Conservation (phyloP, 2,888 invertebrate genomes). For the Keiferia lycopersicella region DNA sequence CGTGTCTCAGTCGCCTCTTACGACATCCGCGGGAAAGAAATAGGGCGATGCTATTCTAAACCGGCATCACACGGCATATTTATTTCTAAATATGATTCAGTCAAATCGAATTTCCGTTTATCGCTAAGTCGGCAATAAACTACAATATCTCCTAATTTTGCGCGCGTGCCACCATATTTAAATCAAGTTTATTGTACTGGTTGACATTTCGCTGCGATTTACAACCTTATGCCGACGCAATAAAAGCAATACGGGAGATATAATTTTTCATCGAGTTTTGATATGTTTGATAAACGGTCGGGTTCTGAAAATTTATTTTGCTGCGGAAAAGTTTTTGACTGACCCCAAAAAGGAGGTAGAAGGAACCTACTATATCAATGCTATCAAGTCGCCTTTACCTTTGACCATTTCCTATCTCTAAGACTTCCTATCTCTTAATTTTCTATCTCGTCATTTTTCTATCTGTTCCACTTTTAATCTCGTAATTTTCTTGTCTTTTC, state of each 20-base stretch:
- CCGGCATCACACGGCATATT: no score
- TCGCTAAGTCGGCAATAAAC: slow-evolving; percentile 30
- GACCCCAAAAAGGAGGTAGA: no score
- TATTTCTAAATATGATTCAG: not conserved
- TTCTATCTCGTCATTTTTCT: no score
- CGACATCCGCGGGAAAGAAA: no score
- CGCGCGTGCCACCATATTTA: slow-evolving; percentile 38
- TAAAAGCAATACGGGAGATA: slow-evolving; percentile 28
- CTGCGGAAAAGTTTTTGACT: not conserved
- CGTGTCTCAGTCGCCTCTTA: no score
- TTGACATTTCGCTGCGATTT: slow-evolving; percentile 33
- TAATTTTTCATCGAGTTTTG: slow-evolving; percentile 51
- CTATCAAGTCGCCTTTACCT: no score
- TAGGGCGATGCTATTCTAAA: no score
- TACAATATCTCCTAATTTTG: slow-evolving; percentile 37
- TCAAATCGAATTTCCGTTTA: not conserved
- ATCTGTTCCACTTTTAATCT: no score
- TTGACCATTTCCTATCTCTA: no score
- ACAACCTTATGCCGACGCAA: slow-evolving; percentile 31
- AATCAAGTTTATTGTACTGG: slow-evolving; percentile 26
- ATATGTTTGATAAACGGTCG: slow-evolving; percentile 19
- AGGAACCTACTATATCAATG: no score
- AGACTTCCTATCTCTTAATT: no score
- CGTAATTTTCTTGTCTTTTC: no score
- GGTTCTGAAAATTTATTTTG: not conserved